Evolutionary conservation across 1,140 invertebrate species (phyloP).

Genomic region (Polyergus mexicanus): DNA sequence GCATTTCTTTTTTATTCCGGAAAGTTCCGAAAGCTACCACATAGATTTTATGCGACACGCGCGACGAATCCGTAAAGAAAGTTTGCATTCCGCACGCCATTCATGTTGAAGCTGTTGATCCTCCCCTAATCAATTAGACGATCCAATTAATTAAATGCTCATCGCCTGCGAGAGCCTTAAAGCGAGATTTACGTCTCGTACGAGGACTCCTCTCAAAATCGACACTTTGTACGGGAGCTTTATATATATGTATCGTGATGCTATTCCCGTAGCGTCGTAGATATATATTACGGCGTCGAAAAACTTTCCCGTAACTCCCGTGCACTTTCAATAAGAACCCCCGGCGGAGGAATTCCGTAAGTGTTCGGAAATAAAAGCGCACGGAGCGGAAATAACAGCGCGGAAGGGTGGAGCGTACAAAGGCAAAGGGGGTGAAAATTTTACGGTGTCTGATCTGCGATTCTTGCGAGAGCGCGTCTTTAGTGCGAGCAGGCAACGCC

Average conservation of each 20-base stretch:
- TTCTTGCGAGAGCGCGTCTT: slow-evolving; percentile 19
- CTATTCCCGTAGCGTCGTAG: neutral
- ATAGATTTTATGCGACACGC: slow-evolving; percentile 23
- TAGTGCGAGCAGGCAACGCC: slow-evolving; percentile 12
- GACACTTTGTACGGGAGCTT: slow-evolving; percentile 46
- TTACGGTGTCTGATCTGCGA: slow-evolving; percentile 58
- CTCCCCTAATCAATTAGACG: slow-evolving; percentile 46
- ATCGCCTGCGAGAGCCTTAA: neutral
- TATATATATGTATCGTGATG: slow-evolving; percentile 30
- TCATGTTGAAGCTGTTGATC: slow-evolving; percentile 35
- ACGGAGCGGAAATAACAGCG: slow-evolving; percentile 46
- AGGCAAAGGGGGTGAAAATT: slow-evolving; percentile 64
- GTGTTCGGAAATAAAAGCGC: slow-evolving; percentile 61
- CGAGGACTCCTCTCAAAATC: slow-evolving; percentile 25
- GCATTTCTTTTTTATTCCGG: neutral
- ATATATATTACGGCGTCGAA: slow-evolving; percentile 55
- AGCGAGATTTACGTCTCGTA: slow-evolving; percentile 36
- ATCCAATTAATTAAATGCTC: slow-evolving; percentile 52
- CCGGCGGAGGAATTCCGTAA: slow-evolving; percentile 53
- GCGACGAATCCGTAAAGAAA: slow-evolving; percentile 31
- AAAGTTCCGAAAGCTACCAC: neutral
- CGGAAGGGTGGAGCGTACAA: neutral
- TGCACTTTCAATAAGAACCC: slow-evolving; percentile 61
- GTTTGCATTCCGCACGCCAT: neutral
- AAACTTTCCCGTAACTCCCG: slow-evolving; percentile 58